phyloP scores from a whole-genome alignment of 2,797 vertebrate genomes.

The Mionectes olivaceus region DNA sequence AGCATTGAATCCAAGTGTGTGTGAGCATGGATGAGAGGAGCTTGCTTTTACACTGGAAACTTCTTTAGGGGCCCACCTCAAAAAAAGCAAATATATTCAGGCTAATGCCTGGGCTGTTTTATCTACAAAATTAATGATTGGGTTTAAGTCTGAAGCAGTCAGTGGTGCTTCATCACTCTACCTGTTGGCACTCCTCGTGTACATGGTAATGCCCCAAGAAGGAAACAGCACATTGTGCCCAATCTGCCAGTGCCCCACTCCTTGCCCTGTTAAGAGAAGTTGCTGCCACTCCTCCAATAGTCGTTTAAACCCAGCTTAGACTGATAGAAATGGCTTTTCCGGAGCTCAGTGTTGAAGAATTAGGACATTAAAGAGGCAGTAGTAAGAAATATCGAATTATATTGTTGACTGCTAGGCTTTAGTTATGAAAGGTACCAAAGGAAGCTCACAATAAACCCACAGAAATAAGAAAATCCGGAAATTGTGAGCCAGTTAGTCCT shows the following conservation, averaged over 20 bases:
- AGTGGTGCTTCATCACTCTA: not conserved
- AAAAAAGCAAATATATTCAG: not conserved
- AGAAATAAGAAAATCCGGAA: not conserved
- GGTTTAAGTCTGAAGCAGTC: not conserved
- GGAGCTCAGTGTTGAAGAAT: not conserved
- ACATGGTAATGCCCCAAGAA: not conserved
- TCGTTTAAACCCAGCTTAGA: not conserved
- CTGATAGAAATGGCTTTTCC: not conserved
- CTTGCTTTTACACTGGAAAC: not conserved
- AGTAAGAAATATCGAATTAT: not conserved
- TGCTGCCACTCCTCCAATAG: not conserved
- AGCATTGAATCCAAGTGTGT: accelerated
- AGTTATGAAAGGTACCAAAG: not conserved
- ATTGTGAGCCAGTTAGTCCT: not conserved
- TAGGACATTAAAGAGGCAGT: not conserved
- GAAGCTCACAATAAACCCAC: not conserved
- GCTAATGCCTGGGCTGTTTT: not conserved
- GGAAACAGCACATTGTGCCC: not conserved
- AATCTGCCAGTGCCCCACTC: not conserved
- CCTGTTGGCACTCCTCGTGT: not conserved
- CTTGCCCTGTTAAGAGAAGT: not conserved
- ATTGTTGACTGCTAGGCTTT: not conserved
- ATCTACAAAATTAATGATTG: accelerated
- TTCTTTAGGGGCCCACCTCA: not conserved
- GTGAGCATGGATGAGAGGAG: not conserved